phyloP scores from a whole-genome alignment of 1,140 invertebrate species.

The Leptinotarsa undecemlineata region DNA sequence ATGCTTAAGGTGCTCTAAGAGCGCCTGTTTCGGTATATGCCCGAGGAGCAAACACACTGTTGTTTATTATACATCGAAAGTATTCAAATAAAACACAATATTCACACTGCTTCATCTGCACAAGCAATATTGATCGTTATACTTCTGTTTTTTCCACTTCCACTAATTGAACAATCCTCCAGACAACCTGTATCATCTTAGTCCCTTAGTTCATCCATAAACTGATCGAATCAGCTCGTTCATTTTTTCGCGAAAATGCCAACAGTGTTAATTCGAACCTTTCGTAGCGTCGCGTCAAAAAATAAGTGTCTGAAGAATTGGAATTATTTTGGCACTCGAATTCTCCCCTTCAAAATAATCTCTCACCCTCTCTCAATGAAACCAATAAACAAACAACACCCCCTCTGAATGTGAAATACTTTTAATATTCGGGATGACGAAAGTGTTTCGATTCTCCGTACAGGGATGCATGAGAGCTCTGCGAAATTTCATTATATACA shows the following conservation, averaged over 20 bases:
- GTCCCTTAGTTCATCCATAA: not conserved
- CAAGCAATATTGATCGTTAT: too few relatives aligned
- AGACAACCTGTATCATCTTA: too few relatives aligned
- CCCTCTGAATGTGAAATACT: constrained; percentile 27
- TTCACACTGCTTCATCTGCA: too few relatives aligned
- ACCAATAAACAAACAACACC: constrained; percentile 29
- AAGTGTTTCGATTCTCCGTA: constrained; percentile 6
- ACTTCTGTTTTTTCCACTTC: too few relatives aligned
- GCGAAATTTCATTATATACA: too few relatives aligned
- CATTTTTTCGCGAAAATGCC: not conserved
- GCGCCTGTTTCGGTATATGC: too few relatives aligned
- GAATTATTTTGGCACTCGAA: constrained; percentile 24
- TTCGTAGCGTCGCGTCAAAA: not conserved
- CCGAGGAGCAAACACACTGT: too few relatives aligned
- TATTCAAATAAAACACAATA: too few relatives aligned
- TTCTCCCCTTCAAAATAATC: constrained; percentile 25
- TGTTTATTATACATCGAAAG: too few relatives aligned
- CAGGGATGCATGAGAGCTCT: not conserved
- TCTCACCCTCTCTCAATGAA: constrained; percentile 23
- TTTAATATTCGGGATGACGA: constrained; percentile 26
- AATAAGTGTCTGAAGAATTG: constrained; percentile 23
- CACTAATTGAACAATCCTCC: too few relatives aligned
- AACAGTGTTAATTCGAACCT: constrained; percentile 12
- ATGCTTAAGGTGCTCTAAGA: too few relatives aligned
- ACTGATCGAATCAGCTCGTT: not conserved